These are phyloP conservation scores for Lottia gigantea DNA, from an alignment of 2,888 invertebrate genomes.

Conservation along the genomic window DNA sequence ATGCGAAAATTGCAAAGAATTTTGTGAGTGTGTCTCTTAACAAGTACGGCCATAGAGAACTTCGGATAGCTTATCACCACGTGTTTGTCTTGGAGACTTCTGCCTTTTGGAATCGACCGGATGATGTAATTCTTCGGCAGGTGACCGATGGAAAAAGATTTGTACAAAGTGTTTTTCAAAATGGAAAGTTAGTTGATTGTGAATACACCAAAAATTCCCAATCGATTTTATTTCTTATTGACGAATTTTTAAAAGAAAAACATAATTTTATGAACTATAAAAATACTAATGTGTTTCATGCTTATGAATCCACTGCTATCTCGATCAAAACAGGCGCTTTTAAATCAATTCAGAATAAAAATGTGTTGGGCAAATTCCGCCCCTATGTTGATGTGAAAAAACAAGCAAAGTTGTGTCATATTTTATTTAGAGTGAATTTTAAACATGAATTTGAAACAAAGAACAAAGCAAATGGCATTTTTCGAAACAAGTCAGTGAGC, in stretches of 20 bases:
- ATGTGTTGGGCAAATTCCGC: slow-evolving; percentile 14
- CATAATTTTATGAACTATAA: not conserved
- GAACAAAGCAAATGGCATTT: not conserved
- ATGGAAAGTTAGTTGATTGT: slow-evolving; percentile 47
- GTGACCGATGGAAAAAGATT: slow-evolving; percentile 45
- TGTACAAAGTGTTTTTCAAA: slow-evolving; percentile 45
- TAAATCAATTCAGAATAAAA: not conserved
- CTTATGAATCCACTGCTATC: slow-evolving; percentile 7
- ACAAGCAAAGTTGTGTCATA: slow-evolving; percentile 17
- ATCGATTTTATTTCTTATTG: slow-evolving; percentile 40
- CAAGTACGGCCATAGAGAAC: slow-evolving; percentile 35
- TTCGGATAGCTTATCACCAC: slow-evolving; percentile 42
- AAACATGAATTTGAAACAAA: not conserved
- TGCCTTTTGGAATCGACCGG: slow-evolving; percentile 23
- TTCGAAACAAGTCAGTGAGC: not conserved
- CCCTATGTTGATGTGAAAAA: slow-evolving; percentile 11
- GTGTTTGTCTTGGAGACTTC: slow-evolving; percentile 43
- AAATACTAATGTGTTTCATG: slow-evolving; percentile 20
- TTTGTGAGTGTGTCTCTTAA: slow-evolving; percentile 38
- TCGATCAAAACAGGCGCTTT: not conserved
- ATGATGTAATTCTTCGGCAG: slow-evolving; percentile 39
- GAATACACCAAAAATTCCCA: slow-evolving; percentile 36
- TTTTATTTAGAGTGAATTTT: slow-evolving; percentile 11
- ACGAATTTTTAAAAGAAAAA: slow-evolving; percentile 29
- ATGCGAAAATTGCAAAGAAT: slow-evolving; percentile 23